Evolutionary conservation across 2,797 vertebrate genomes (phyloP).

Genomic region (Bradypodion ventrale): DNA sequence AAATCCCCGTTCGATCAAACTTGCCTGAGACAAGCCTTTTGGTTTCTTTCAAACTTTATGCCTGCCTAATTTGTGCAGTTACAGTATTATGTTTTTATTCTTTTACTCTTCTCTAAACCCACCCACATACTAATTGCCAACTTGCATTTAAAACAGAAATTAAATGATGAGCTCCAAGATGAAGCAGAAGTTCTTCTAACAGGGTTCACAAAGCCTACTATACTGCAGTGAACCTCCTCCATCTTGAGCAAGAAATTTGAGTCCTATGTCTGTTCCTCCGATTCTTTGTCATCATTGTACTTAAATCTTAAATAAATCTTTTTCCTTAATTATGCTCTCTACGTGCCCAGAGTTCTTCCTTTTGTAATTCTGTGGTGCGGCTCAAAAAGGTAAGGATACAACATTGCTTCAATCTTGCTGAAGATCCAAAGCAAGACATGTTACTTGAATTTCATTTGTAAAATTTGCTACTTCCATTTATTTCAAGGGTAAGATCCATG

Average conservation of each 20-base stretch:
- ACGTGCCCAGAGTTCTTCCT: neutral
- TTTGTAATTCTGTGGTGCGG: neutral
- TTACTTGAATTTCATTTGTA: neutral
- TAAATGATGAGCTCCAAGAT: neutral
- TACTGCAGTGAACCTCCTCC: neutral
- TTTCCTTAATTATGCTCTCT: neutral
- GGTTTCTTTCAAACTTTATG: slow-evolving; percentile 32
- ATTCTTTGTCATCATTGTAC: neutral
- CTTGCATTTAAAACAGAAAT: neutral
- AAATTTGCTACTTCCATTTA: neutral
- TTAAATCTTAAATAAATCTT: neutral
- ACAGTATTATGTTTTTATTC: fast-evolving
- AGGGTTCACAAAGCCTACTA: neutral
- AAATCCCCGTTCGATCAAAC: slow-evolving; percentile 3
- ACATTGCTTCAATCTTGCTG: neutral
- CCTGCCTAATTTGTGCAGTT: neutral
- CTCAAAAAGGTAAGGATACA: neutral
- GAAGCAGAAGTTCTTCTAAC: neutral
- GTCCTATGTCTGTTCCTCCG: neutral
- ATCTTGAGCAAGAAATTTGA: neutral
- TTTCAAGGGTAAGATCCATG: neutral
- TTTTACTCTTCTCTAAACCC: neutral
- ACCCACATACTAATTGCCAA: neutral
- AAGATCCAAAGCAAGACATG: neutral
- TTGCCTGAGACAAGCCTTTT: slow-evolving; percentile 38